Base-by-base conservation (phyloP, 1,140 invertebrate genomes). In the Stratiolaelaps scimitus region DNA sequence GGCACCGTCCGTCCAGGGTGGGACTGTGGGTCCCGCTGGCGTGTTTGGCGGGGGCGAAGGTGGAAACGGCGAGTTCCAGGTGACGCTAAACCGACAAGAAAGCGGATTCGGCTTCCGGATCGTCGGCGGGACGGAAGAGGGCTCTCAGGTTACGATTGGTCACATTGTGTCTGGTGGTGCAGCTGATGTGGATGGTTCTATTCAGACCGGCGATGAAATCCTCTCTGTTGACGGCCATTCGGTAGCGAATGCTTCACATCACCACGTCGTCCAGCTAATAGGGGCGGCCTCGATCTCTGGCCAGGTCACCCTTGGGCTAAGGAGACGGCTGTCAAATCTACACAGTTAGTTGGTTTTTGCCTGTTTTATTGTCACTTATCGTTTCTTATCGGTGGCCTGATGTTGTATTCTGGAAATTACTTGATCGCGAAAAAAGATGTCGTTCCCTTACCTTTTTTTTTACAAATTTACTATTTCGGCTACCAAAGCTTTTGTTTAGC, bases 121-220 rank as follows among this genome's bases (percentile, higher is more conserved):
- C 74, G 89, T 98, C 34, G 95, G 95, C n/a, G 95, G 95, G 34
- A 92, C 90, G 0, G 94, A 98, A 78, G 93, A 97, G 80, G 88
- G 89, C 68, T 92, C 91, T 69, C 88, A 95, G 78, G 84, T 95
- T 66, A 88, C 89, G 2, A 90, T 97, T 60, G 93, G 93, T 23
- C 87, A 92, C 74, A 91, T 97, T 71, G 92, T 97, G 30, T 86
- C 89, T 0, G 88, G 89, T 70, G 89, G 91, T 20, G 86, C 91
- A 34, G 91, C 92, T 10, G 87, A 91, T 76, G 75, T 88, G 53
- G 91, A 94, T 76, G 88, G 87, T 1, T 80, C 87, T 26, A 77
- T 97, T 19, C 81, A 83, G 64, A 85, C 87, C 0, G 89, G 89
- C 20, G 92, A 96, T 78, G 83, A 94, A 73, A 88, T 96, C 47